Base-by-base conservation (phyloP, 2,797 vertebrate species). In the Rhabdophis nuchalis region DNA sequence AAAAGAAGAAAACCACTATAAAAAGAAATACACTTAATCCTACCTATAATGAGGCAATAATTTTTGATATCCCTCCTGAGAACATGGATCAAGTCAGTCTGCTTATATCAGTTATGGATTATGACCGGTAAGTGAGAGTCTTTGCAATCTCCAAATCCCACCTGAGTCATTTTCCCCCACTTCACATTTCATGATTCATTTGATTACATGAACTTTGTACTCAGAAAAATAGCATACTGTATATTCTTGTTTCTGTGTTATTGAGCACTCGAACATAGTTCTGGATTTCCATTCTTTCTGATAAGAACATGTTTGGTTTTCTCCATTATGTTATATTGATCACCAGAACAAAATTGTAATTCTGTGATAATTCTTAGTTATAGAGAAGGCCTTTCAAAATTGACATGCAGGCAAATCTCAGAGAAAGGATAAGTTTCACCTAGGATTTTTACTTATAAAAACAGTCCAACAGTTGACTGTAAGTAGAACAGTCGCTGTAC, bases 1-100 rank as follows among this genome's bases (percentile, higher is more conserved):
- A 99, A 96, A 99, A 99, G 98, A 99, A 99, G 98, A 99, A 99
- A 98, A 99, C 99, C 1, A 99, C 99, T 96, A 99, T 99, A 86
- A 99, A 99, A 95, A 99, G 99, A 97, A 99, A 99, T 97, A 99
- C 99, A 0, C 98, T 99, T 93, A 99, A 99, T 93, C 99, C 99
- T 11, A 98, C 98, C 94, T 99, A 99, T 98, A 99, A 99, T 0
- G 99, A 99, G 97, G 99, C 99, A 97, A 98, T 99, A 97, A 99
- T 99, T 97, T 99, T 99, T 91, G 99, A 99, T 98, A 99, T 99
- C 91, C 99, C 99, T 0, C 99, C 99, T 0, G 99, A 99, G 97
- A 99, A 98, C 93, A 99, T 99, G 99, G 99, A 99, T 97, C 99
- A 99, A 96, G 99, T 99, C 98, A 99, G 98, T 96, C 97, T 99